These are phyloP conservation scores for Spodoptera picta DNA, from an alignment of 2,888 invertebrate genomes.

Conservation along the genomic window DNA sequence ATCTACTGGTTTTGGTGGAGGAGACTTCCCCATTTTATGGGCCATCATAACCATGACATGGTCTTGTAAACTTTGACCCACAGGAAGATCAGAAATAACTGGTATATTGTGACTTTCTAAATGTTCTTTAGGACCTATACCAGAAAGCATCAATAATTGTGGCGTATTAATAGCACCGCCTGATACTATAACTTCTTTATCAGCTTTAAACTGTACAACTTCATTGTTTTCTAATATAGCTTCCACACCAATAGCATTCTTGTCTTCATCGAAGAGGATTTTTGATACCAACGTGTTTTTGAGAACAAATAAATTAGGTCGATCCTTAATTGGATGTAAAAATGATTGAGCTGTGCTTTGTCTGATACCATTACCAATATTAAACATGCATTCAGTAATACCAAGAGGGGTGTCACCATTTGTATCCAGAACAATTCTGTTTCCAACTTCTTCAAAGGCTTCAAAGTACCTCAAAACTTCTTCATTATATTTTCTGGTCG, in stretches of 20 bases:
- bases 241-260: constrained; percentile 79
- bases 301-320: constrained; percentile 69
- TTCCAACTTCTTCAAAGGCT: constrained; percentile 80
- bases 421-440: constrained; percentile 64
- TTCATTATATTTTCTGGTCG: constrained; percentile 63
- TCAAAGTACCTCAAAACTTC: constrained; percentile 59
- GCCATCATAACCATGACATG: constrained; percentile 69
- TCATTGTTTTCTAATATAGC: constrained; percentile 62
- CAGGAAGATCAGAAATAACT: constrained; percentile 74
- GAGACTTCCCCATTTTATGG: constrained; percentile 51
- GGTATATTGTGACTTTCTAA: constrained; percentile 68
- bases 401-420: constrained; percentile 79
- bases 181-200: constrained; percentile 81
- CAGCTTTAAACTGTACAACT: constrained; percentile 61
- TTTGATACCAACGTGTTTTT: constrained; percentile 82
- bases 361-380: constrained; percentile 76
- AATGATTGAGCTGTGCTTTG: constrained; percentile 85
- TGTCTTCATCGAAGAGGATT: constrained; percentile 81
- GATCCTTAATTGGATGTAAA: constrained; percentile 65
- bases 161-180: constrained; percentile 83
- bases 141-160: constrained; percentile 82
- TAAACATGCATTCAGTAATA: constrained; percentile 78
- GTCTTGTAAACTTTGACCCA: constrained; percentile 82
- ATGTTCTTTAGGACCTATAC: constrained; percentile 79
- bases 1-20: constrained; percentile 65